Conservation (phyloP, 2,888 invertebrate genomes). For the Acrobasis suavella region DNA sequence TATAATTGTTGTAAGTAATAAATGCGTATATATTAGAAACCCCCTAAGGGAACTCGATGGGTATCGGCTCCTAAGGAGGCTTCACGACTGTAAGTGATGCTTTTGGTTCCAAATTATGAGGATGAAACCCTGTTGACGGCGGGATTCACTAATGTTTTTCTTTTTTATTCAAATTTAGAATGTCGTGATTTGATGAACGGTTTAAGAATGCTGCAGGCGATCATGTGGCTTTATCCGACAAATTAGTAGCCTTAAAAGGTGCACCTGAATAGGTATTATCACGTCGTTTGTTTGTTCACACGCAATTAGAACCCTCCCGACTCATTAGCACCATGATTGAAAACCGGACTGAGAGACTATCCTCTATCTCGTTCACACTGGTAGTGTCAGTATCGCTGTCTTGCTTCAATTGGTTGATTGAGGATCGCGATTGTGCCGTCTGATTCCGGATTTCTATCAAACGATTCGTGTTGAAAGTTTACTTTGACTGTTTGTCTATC, state of each 20-base stretch:
- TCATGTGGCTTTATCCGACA: constrained; percentile 25
- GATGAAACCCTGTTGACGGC: no score
- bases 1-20: no score
- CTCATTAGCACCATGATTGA: constrained; percentile 70
- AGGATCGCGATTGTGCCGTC: constrained; percentile 62
- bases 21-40: no score
- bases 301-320: constrained; percentile 76
- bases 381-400: constrained; percentile 38
- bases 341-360: constrained; percentile 42
- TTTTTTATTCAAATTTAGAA: constrained; percentile 5
- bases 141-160: no score
- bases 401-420: constrained; percentile 58
- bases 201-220: constrained; percentile 1
- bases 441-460: constrained; percentile 66
- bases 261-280: constrained; percentile 66
- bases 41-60: no score
- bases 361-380: constrained; percentile 48
- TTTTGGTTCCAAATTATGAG: no score
- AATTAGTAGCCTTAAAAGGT: constrained; percentile 36
- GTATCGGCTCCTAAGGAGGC: no score
- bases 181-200: constrained; percentile 1
- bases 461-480: constrained; percentile 65
- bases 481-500: constrained; percentile 52
- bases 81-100: no score
- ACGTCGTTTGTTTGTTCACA: constrained; percentile 73